A percentile compares a stretch with the other conserved stretches of the same genome.
phyloP scores from a whole-genome alignment of 2,113 vertebrate species.

The Saguinus midas region DNA sequence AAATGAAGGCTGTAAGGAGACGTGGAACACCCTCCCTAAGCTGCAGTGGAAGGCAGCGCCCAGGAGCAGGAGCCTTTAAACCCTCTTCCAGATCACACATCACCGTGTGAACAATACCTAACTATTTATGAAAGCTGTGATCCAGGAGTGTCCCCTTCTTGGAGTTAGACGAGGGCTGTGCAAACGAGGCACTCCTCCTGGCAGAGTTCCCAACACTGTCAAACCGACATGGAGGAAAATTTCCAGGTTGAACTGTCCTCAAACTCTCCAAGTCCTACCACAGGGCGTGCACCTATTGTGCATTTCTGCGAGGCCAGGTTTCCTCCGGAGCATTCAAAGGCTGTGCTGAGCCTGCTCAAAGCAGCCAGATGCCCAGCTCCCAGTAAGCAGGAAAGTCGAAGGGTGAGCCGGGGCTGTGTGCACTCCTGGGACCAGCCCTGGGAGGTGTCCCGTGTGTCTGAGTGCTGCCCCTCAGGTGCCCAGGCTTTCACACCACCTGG shows the following conservation, averaged over 20 bases:
- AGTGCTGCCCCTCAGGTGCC: accelerated
- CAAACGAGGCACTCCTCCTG: no score
- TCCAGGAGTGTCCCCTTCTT: not conserved
- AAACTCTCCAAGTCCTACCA: not conserved
- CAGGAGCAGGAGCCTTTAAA: not conserved
- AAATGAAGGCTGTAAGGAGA: not conserved
- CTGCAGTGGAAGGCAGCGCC: not conserved
- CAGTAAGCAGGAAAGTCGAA: not conserved
- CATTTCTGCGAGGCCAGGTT: not conserved
- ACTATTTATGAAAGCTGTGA: not conserved
- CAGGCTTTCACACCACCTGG: not conserved
- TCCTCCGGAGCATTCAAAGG: not conserved
- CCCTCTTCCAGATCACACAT: not conserved
- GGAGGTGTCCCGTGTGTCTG: accelerated
- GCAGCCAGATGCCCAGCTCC: accelerated
- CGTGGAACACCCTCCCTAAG: not conserved
- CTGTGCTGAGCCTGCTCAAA: not conserved
- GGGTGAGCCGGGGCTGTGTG: accelerated
- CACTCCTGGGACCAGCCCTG: not conserved
- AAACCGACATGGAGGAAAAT: not conserved
- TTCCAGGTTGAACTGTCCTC: not conserved
- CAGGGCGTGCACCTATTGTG: accelerated
- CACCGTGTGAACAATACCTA: not conserved
- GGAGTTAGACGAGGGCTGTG: not conserved
- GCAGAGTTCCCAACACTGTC: no score